Conservation (phyloP, 2,797 vertebrate genomes). For the Lemur catta region DNA sequence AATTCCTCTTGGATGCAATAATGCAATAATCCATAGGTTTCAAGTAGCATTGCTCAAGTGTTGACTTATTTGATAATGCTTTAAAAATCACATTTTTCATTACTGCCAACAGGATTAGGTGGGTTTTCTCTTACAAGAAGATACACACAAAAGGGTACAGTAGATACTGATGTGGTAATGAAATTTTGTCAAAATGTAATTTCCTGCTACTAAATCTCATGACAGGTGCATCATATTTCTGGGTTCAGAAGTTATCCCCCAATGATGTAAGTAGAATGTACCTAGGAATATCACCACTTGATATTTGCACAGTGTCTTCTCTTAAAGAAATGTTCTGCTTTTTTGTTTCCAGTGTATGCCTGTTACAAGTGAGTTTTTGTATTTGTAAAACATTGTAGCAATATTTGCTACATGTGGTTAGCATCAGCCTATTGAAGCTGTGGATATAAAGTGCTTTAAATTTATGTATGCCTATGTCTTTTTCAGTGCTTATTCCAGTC, state of each 20-base stretch:
- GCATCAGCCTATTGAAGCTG: background rate
- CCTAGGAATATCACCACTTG: background rate
- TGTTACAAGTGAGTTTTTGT: background rate
- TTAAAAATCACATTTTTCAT: conserved; percentile 63
- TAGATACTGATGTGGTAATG: background rate
- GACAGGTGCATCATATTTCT: conserved; percentile 37
- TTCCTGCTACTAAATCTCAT: conserved; percentile 57
- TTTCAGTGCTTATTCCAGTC: background rate
- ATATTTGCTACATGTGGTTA: background rate
- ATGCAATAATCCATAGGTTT: conserved; percentile 50
- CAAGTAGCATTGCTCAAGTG: conserved; percentile 37
- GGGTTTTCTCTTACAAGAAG: conserved; percentile 53
- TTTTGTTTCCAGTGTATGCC: background rate
- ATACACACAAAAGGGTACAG: background rate
- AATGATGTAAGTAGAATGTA: background rate
- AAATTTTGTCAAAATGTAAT: conserved; percentile 50
- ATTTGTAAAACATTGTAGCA: background rate
- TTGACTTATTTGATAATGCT: conserved; percentile 63
- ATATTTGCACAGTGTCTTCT: conserved; percentile 37
- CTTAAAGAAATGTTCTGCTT: conserved; percentile 27
- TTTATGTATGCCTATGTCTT: background rate
- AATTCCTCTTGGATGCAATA: conserved; percentile 46
- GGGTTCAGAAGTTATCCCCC: conserved; percentile 50
- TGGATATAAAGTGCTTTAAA: background rate
- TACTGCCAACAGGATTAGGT: conserved; percentile 48